Conservation (phyloP, 2,888 invertebrate genomes). For the Andrena minutula region DNA sequence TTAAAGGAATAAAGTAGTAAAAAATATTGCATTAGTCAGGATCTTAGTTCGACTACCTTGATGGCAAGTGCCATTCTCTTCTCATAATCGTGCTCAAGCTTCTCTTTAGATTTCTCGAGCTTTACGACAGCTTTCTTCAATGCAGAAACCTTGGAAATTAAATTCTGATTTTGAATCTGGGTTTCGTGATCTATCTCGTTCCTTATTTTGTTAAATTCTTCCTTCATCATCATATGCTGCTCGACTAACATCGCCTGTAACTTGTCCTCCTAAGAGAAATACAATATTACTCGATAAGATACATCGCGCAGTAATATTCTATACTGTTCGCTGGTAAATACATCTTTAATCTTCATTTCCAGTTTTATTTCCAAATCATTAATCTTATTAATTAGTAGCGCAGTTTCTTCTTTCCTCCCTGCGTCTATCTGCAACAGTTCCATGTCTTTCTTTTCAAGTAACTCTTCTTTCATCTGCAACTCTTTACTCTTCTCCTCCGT, state of each 20-base stretch:
- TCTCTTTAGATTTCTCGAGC: conserved; percentile 76
- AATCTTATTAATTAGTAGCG: conserved; percentile 70
- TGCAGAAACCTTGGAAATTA: conserved; percentile 68
- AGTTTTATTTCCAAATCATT: conserved; percentile 75
- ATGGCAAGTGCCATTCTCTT: conserved; percentile 75
- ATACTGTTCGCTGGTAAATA: conserved; percentile 48
- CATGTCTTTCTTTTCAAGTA: conserved; percentile 68
- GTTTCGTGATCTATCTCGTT: conserved; percentile 73
- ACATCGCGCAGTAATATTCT: conserved; percentile 16
- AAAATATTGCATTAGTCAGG: conserved; percentile 3
- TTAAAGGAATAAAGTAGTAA: not conserved
- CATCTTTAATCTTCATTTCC: conserved; percentile 76
- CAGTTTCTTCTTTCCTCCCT: conserved; percentile 65
- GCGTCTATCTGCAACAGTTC: conserved; percentile 67
- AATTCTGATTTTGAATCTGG: conserved; percentile 71
- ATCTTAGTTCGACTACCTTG: conserved; percentile 68
- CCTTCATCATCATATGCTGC: conserved; percentile 76
- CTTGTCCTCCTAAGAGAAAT: conserved; percentile 73
- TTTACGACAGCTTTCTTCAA: conserved; percentile 74
- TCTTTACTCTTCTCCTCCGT: conserved; percentile 73
- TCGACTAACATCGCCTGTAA: conserved; percentile 74
- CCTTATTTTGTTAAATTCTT: conserved; percentile 77
- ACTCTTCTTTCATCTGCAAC: conserved; percentile 67
- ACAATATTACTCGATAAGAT: conserved; percentile 28
- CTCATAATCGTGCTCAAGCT: conserved; percentile 73